Percentiles rank a stretch among this genome's conserved stretches.
These are phyloP conservation scores for Aleiodes testaceus DNA, from an alignment of 2,888 invertebrate species.

Conservation along the genomic window DNA sequence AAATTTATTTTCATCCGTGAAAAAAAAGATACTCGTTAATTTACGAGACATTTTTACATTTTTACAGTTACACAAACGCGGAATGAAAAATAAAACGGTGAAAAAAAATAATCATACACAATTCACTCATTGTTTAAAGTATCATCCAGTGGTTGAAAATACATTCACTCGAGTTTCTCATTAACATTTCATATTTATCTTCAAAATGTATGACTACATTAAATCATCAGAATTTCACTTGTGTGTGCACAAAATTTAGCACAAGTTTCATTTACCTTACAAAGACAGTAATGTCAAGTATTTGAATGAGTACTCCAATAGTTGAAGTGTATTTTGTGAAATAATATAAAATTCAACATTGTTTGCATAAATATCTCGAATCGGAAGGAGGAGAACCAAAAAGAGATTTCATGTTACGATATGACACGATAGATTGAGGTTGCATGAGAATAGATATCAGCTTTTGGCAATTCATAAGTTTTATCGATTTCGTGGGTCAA, in stretches of 20 bases:
- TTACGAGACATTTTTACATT: no score
- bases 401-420: slow-evolving; percentile 4
- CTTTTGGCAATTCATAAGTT: slow-evolving; percentile 28
- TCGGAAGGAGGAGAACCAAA: background rate
- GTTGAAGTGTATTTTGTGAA: no score
- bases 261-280: no score
- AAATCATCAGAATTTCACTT: slow-evolving; percentile 13
- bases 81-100: no score
- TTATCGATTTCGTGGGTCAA: slow-evolving; percentile 18
- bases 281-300: no score
- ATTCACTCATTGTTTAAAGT: no score
- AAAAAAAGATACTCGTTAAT: no score
- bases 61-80: no score
- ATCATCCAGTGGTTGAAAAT: background rate
- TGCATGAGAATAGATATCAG: slow-evolving; percentile 28
- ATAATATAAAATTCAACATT: background rate
- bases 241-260: no score
- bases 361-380: slow-evolving; percentile 12
- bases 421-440: background rate
- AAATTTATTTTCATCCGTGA: no score
- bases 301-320: no score
- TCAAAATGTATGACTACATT: slow-evolving; percentile 22
- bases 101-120: no score
- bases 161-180: slow-evolving; percentile 7
- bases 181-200: slow-evolving; percentile 22